phyloP scores from a whole-genome alignment of 2,797 vertebrate species.

The Lithobates pipiens region DNA sequence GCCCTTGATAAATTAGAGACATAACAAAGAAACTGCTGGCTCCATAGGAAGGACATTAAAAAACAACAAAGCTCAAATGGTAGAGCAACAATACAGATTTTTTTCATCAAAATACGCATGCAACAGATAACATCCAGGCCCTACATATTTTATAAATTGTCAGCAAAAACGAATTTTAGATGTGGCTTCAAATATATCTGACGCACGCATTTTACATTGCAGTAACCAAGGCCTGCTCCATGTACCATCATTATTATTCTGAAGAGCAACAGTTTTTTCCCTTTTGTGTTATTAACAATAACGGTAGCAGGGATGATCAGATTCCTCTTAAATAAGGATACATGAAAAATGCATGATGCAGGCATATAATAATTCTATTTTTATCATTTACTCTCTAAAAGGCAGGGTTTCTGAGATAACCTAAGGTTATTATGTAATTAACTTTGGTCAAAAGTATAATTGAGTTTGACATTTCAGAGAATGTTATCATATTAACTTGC shows the following conservation, averaged over 20 bases:
- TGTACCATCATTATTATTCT: not conserved
- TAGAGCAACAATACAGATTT: not conserved
- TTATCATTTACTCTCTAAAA: constrained; percentile 17
- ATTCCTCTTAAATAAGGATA: not conserved
- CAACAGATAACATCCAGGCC: not conserved
- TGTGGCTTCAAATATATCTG: not conserved
- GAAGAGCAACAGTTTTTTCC: not conserved
- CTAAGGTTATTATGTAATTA: constrained; percentile 42
- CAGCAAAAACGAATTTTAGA: not conserved
- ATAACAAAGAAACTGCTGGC: not conserved
- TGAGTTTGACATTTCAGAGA: constrained; percentile 35
- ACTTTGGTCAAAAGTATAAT: constrained; percentile 36
- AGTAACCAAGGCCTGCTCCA: not conserved
- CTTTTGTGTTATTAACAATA: constrained; percentile 2
- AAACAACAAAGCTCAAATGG: not conserved
- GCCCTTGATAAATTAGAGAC: no score
- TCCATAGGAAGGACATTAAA: not conserved
- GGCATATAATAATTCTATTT: constrained; percentile 19
- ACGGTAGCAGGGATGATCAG: not conserved
- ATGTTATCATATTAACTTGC: constrained; percentile 40
- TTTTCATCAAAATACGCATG: not conserved
- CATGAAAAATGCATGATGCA: constrained; percentile 30
- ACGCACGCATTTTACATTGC: no score
- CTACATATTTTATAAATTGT: not conserved
- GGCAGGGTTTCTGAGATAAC: constrained; percentile 19